Percentiles rank a stretch among this genome's conserved stretches.
phyloP scores from a whole-genome alignment of 2,888 invertebrate genomes.

The Dendrolimus pini region DNA sequence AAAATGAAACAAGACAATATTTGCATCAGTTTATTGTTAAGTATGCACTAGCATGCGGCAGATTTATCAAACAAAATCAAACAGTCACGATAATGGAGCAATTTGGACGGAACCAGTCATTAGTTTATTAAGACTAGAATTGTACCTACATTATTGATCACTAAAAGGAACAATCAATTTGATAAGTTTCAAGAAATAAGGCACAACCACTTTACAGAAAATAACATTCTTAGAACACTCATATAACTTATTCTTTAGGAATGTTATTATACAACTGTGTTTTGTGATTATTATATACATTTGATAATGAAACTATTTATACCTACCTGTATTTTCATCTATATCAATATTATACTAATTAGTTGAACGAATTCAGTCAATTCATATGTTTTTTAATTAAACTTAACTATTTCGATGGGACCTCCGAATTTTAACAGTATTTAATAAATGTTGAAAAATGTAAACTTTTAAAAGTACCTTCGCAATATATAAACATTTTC shows the following conservation, averaged over 20 bases:
- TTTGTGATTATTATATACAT: too few species aligned
- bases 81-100: slow-evolving; percentile 46
- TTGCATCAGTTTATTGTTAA: slow-evolving; percentile 2
- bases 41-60: slow-evolving; percentile 11
- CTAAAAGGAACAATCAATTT: slow-evolving; percentile 48
- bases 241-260: too few species aligned
- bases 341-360: too few species aligned
- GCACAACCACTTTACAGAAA: slow-evolving; percentile 53
- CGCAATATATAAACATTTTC: too few species aligned
- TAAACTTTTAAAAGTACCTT: too few species aligned
- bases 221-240: background rate
- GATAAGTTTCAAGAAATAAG: slow-evolving; percentile 37
- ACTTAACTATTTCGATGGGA: too few species aligned
- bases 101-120: slow-evolving; percentile 68
- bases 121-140: slow-evolving; percentile 60
- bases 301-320: background rate
- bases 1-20: slow-evolving; percentile 8
- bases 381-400: too few species aligned
- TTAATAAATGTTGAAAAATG: too few species aligned
- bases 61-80: slow-evolving; percentile 25
- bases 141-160: slow-evolving; percentile 26
- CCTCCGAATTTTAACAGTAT: too few species aligned
- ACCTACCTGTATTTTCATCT: too few species aligned
- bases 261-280: too few species aligned
- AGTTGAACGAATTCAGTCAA: too few species aligned